These are phyloP conservation scores for Etheostoma cragini DNA, from an alignment of 2,113 vertebrate genomes.

Conservation along the genomic window DNA sequence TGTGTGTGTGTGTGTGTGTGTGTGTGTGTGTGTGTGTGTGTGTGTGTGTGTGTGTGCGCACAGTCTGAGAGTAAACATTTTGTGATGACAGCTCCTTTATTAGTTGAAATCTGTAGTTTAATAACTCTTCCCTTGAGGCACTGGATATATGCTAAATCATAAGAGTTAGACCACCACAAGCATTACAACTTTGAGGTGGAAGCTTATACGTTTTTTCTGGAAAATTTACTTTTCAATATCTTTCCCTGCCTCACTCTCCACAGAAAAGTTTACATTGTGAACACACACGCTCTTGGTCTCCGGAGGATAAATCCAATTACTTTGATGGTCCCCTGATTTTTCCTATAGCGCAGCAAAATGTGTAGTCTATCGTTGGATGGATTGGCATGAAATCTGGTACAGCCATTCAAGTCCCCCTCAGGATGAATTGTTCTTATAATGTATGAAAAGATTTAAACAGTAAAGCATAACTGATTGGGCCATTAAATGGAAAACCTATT, in stretches of 20 bases:
- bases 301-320: no score
- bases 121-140: not conserved
- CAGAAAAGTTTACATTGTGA: not conserved
- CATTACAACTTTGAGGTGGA: not conserved
- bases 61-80: not conserved
- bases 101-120: not conserved
- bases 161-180: not conserved
- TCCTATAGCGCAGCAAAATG: not conserved
- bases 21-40: not conserved
- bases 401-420: not conserved
- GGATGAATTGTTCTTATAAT: not conserved
- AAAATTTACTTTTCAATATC: not conserved
- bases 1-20: not conserved
- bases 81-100: constrained; percentile 2
- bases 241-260: not conserved
- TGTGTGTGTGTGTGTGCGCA: not conserved
- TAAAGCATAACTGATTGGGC: not conserved
- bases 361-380: not conserved
- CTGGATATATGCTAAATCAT: not conserved
- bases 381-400: not conserved
- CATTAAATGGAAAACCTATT: not conserved
- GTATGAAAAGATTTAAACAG: not conserved
- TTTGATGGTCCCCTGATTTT: not conserved
- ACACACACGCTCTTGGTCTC: no score
- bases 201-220: no score